phyloP scores from a whole-genome alignment of 2,113 vertebrate species.

The Mastomys natalensis region DNA sequence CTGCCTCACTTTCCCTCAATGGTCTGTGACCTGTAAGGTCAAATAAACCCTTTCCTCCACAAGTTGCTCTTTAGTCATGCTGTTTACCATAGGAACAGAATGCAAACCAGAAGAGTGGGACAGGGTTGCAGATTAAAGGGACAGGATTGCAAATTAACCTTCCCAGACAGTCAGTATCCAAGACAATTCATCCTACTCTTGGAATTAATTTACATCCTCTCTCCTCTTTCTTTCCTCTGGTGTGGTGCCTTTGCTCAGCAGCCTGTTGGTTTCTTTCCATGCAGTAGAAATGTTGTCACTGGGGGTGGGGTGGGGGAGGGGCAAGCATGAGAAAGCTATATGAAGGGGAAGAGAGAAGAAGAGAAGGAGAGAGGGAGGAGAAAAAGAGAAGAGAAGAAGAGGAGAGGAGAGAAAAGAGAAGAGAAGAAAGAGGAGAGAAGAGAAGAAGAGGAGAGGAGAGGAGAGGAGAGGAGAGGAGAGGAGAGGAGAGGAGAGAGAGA shows the following conservation, averaged over 20 bases:
- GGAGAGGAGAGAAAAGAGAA: too few relatives aligned
- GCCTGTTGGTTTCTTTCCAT: neutral
- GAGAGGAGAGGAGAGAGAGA: too few relatives aligned
- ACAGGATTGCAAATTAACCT: neutral
- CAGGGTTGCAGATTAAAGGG: neutral
- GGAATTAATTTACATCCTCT: constrained; percentile 41
- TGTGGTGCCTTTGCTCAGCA: neutral
- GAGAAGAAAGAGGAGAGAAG: too few relatives aligned
- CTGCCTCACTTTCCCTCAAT: neutral
- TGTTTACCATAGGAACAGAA: neutral
- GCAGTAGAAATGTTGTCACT: neutral
- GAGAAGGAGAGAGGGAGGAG: accelerated
- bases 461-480: neutral
- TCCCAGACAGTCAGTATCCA: neutral
- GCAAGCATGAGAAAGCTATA: neutral
- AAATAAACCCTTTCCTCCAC: neutral
- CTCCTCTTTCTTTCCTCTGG: neutral
- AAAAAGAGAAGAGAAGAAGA: neutral
- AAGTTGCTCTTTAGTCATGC: neutral
- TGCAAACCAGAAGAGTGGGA: neutral
- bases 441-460: neutral
- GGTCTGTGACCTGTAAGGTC: neutral
- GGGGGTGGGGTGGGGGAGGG: neutral
- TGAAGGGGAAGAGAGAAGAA: neutral
- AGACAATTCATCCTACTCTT: neutral